Percentiles rank a stretch among this genome's conserved stretches.
Conservation (phyloP, 2,888 invertebrate genomes). For the Cantharis flavilabris region DNA sequence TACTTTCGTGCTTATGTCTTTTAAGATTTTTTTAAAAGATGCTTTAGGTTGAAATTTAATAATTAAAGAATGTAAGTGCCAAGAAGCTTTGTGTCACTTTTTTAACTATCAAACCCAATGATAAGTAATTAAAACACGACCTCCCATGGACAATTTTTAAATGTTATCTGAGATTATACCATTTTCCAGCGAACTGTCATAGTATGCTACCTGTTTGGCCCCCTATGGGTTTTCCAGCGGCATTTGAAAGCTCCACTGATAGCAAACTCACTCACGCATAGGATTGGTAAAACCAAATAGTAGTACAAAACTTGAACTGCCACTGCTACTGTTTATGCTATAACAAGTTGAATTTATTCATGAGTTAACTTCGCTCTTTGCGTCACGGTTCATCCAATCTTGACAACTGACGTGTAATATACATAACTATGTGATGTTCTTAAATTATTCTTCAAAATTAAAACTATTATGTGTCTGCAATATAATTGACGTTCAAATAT, state of each 20-base stretch:
- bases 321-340: conserved; percentile 34
- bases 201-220: conserved; percentile 30
- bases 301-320: conserved; percentile 35
- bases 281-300: conserved; percentile 35
- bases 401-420: conserved; percentile 31
- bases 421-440: conserved; percentile 15
- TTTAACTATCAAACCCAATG: conserved; percentile 26
- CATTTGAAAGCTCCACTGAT: conserved; percentile 35
- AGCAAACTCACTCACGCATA: conserved; percentile 36
- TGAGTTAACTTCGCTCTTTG: conserved; percentile 28
- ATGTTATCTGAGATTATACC: conserved; percentile 31
- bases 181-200: conserved; percentile 31
- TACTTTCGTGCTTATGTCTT: conserved; percentile 10
- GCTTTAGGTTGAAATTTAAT: neutral
- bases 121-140: conserved; percentile 36
- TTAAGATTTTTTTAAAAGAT: neutral
- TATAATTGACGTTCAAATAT: neutral
- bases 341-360: conserved; percentile 34
- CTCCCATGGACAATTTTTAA: conserved; percentile 34
- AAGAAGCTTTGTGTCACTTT: conserved; percentile 16
- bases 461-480: neutral
- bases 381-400: conserved; percentile 32
- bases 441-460: neutral
- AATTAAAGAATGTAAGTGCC: neutral
- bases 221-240: conserved; percentile 32